phyloP scores from a whole-genome alignment of 2,888 invertebrate species.

The Criorhina ranunculi region DNA sequence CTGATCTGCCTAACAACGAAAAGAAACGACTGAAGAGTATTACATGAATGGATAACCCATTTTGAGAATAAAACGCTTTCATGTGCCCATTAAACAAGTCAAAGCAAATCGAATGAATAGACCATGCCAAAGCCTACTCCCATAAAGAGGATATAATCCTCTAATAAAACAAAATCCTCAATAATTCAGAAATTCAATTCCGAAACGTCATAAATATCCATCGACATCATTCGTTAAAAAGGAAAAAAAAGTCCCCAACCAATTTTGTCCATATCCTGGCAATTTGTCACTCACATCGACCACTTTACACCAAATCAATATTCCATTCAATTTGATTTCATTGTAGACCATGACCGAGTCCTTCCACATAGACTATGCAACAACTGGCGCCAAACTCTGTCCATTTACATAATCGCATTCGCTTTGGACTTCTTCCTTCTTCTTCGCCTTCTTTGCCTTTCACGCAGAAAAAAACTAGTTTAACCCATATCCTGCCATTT shows the following conservation, averaged over 20 bases:
- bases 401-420: constrained; percentile 75
- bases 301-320: constrained; percentile 58
- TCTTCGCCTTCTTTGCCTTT: constrained; percentile 23
- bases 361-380: constrained; percentile 61
- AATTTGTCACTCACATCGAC: constrained; percentile 18
- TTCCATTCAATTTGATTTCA: constrained; percentile 63
- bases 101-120: too few relatives aligned
- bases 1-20: too few relatives aligned
- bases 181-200: constrained; percentile 44
- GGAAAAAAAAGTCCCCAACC: constrained; percentile 7
- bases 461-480: constrained; percentile 37
- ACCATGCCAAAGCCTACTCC: too few relatives aligned
- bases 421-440: constrained; percentile 35
- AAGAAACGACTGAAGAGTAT: too few relatives aligned
- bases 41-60: too few relatives aligned
- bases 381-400: constrained; percentile 61
- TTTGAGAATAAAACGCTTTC: too few relatives aligned
- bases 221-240: constrained; percentile 7
- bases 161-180: constrained; percentile 16
- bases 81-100: too few relatives aligned
- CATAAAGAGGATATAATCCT: neutral
- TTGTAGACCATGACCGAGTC: constrained; percentile 32
- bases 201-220: constrained; percentile 50
- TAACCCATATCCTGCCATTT: constrained; percentile 40
- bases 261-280: neutral